Evolutionary conservation across 2,888 invertebrate genomes (phyloP), one percentile per base, ranked within the genome.

Genomic region (Drosophila austrosaltans): DNA sequence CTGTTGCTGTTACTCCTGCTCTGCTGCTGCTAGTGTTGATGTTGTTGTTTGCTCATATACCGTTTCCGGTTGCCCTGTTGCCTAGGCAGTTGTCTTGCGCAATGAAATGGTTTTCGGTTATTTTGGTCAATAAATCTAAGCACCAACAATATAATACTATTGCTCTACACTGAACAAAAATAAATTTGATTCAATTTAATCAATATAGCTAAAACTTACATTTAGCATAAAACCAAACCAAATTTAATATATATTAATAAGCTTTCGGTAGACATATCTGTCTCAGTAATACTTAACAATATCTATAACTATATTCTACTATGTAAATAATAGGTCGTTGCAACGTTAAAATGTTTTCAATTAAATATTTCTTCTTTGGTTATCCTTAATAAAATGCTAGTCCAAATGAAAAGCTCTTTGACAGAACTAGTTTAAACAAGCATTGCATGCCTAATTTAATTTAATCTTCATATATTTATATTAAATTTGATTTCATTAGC

Each of bases 121-220:
- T 79, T 72, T 67, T 32, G 58, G 59, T 59, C 76, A 60, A 87
- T 83, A 82, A 87, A 83, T 85, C 75, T 82, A 66, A 40, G 44
- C 56, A 57, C 48, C 53, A 63, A 57, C 57, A 39, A 22, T 64
- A 57, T 57, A 39, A 22, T 57, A 36, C 20, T 53, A 58, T 65
- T 53, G 53, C 22, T 2, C n/a, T 48, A 56, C 75, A 74, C 75
- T 68, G 28, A 7, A 25, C 12, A 25, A 48, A 61, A 69, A 16
- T 39, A 12, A 36, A 4, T 12, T 5, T 28, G 3, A 44, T 7
- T 44, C 16, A 16, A 0, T 48, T 20, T 2, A 22, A 48, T 36
- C 7, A 20, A 10, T 22, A 40, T n/a, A 10, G 6, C 16, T 16
- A 16, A 16, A 16, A 16, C 16, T 0, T 16, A 16, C 16, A 16